Evolutionary conservation across 1,140 invertebrate species (phyloP).

Genomic region (Globodera ellingtonae): DNA sequence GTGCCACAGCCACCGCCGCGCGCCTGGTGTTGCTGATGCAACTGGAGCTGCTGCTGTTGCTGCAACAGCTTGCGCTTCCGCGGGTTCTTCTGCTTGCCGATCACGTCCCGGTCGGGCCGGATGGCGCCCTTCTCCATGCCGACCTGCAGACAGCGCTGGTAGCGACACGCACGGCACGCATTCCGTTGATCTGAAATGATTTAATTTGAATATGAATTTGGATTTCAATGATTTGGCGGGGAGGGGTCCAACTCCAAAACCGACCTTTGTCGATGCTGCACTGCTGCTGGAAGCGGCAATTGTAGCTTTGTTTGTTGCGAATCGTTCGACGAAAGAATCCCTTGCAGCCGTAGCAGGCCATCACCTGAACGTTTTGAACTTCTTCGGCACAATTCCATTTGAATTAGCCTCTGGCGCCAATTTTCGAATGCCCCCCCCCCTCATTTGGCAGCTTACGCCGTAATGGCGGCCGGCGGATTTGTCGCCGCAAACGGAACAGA

Average conservation of each 20-base stretch:
- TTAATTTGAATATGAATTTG: background rate
- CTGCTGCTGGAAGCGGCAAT: conserved; percentile 57
- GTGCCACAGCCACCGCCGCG: background rate
- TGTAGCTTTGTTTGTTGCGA: conserved; percentile 58
- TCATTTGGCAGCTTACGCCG: conserved; percentile 54
- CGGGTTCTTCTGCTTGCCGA: conserved; percentile 64
- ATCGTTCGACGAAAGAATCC: conserved; percentile 58
- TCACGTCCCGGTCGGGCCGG: conserved; percentile 62
- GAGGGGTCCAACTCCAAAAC: background rate
- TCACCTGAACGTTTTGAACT: conserved; percentile 33
- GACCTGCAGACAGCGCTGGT: conserved; percentile 61
- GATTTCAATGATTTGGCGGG: too few species aligned
- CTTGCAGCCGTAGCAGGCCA: conserved; percentile 70
- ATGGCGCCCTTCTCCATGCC: conserved; percentile 64
- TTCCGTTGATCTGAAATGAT: conserved; percentile 57
- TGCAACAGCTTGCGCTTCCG: conserved; percentile 55
- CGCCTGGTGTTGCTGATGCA: background rate
- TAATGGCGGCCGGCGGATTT: conserved; percentile 70
- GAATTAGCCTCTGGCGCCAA: too few species aligned
- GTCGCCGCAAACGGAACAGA: conserved; percentile 69
- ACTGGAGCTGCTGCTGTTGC: conserved; percentile 11
- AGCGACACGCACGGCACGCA: conserved; percentile 61
- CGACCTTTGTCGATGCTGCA: conserved; percentile 61
- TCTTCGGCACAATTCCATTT: too few species aligned
- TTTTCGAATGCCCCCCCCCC: too few species aligned